A percentile compares a stretch with the other conserved stretches of the same genome.
phyloP scores from a whole-genome alignment of 2,888 invertebrate genomes.

The Hydraecia micacea region DNA sequence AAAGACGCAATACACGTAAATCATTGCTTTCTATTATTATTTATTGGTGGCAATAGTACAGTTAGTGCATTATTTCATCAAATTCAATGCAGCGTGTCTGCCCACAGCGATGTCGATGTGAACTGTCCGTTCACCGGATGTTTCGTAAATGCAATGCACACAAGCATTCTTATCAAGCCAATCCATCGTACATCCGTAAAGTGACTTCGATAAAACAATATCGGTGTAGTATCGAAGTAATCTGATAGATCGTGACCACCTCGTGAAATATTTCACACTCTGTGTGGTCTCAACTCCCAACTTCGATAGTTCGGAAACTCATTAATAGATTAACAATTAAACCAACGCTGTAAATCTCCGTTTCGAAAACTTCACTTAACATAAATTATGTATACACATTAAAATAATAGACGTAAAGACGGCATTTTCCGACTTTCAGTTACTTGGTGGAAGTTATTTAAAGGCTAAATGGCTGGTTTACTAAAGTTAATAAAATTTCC shows the following conservation, averaged over 20 bases:
- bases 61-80: constrained; percentile 68
- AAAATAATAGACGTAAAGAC: constrained; percentile 39
- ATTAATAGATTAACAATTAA: constrained; percentile 66
- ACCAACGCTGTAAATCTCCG: constrained; percentile 58
- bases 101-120: constrained; percentile 60
- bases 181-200: constrained; percentile 66
- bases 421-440: constrained; percentile 34
- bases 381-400: constrained; percentile 60
- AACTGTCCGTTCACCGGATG: constrained; percentile 70
- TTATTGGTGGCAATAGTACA: constrained; percentile 63
- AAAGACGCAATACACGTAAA: constrained; percentile 69
- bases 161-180: constrained; percentile 63
- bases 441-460: constrained; percentile 41
- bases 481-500: constrained; percentile 36
- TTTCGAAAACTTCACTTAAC: constrained; percentile 47
- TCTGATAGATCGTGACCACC: constrained; percentile 71
- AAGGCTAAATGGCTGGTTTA: constrained; percentile 35
- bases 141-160: constrained; percentile 66
- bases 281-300: constrained; percentile 69
- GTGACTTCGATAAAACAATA: constrained; percentile 70
- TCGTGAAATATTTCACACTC: constrained; percentile 73
- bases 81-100: constrained; percentile 64
- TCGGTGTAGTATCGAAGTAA: constrained; percentile 68
- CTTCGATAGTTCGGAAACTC: constrained; percentile 59
- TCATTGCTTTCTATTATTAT: constrained; percentile 71